Conservation (phyloP, 2,888 invertebrate genomes). For the Andricus quercusramuli region DNA sequence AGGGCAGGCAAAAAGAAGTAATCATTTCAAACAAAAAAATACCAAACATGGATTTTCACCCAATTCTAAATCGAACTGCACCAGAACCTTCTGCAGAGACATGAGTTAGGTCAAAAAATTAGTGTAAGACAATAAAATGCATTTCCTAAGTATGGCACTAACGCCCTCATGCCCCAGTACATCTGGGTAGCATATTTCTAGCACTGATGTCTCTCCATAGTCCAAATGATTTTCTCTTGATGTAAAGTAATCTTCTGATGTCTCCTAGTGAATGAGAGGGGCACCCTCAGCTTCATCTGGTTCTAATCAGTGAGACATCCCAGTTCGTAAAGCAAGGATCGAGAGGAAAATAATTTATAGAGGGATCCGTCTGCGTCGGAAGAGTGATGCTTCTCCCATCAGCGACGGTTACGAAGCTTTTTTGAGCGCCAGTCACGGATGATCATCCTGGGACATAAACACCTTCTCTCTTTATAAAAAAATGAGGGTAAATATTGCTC, state of each 20-base stretch:
- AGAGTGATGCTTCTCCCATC: neutral
- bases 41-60: too few relatives aligned
- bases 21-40: too few relatives aligned
- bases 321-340: neutral
- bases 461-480: neutral
- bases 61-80: too few relatives aligned
- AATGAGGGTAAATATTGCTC: too few relatives aligned
- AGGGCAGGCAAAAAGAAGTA: too few relatives aligned
- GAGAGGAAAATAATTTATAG: neutral
- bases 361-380: neutral
- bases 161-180: too few relatives aligned
- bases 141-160: too few relatives aligned
- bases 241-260: neutral
- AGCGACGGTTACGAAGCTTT: neutral
- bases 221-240: neutral
- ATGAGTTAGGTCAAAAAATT: too few relatives aligned
- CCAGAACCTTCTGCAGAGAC: too few relatives aligned
- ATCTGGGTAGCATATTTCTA: too few relatives aligned
- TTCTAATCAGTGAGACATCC: neutral
- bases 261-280: neutral
- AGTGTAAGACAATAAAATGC: too few relatives aligned
- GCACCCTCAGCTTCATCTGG: neutral
- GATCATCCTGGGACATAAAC: too few relatives aligned
- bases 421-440: constrained; percentile 15
- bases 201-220: neutral